Evolutionary conservation across 2,888 invertebrate genomes (phyloP).

Genomic region (Hymenopus coronatus): DNA sequence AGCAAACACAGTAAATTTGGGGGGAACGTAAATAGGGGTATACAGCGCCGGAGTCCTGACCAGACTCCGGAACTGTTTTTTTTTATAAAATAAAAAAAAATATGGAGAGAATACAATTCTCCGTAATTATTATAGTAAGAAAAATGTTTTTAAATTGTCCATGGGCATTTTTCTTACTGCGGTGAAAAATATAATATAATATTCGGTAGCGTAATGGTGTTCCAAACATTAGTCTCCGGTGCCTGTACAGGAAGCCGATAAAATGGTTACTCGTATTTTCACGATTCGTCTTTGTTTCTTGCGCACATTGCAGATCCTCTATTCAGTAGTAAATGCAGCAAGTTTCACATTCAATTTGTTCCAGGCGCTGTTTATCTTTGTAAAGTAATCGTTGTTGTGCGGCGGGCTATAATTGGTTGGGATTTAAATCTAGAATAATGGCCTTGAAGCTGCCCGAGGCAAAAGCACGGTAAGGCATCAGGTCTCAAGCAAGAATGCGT

Average conservation of each 20-base stretch:
- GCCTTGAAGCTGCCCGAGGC: neutral
- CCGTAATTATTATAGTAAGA: too few relatives aligned
- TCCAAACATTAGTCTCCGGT: too few relatives aligned
- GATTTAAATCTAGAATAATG: neutral
- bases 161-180: too few relatives aligned
- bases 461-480: neutral
- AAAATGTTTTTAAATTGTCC: too few relatives aligned
- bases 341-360: neutral
- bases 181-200: too few relatives aligned
- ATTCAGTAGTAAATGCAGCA: neutral
- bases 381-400: neutral
- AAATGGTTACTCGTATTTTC: neutral
- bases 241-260: neutral
- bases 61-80: too few relatives aligned
- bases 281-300: neutral
- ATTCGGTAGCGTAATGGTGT: too few relatives aligned
- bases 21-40: too few relatives aligned
- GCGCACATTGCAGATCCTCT: neutral
- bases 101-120: too few relatives aligned
- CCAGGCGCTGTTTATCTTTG: neutral
- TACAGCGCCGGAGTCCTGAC: too few relatives aligned
- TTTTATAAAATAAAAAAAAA: too few relatives aligned
- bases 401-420: neutral
- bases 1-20: too few relatives aligned
- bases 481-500: neutral